Evolutionary conservation across 37 sponge, comb jelly and placozoan species (phyloP).

Genomic region (Aplysina aerophoba): DNA sequence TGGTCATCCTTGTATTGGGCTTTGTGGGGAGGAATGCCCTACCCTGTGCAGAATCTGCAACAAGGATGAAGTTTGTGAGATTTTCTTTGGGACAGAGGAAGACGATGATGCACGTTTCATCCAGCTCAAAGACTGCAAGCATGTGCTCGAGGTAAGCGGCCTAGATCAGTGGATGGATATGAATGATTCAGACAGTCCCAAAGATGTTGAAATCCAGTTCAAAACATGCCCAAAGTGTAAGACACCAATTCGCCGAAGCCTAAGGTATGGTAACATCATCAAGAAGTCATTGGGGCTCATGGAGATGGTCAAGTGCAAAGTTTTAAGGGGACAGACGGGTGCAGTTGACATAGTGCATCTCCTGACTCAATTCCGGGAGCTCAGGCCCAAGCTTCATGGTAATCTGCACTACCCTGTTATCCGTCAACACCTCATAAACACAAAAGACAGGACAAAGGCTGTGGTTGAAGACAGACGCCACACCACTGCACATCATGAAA

Average conservation of each 20-base stretch:
- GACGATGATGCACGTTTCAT: constrained; percentile 80
- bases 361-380: background rate
- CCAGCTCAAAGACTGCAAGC: constrained; percentile 78
- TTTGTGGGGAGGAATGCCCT: constrained; percentile 92
- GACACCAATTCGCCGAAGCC: constrained; percentile 59
- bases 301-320: constrained; percentile 62
- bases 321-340: background rate
- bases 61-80: constrained; percentile 61
- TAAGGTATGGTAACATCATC: constrained; percentile 84
- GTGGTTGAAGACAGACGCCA: no score
- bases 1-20: constrained; percentile 86
- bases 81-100: constrained; percentile 91
- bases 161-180: constrained; percentile 85
- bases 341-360: background rate
- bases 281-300: constrained; percentile 62
- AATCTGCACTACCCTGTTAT: background rate
- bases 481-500: background rate
- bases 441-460: background rate
- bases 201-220: constrained; percentile 50
- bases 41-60: constrained; percentile 68
- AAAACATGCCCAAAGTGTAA: constrained; percentile 85
- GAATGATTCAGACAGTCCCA: background rate
- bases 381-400: background rate
- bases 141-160: constrained; percentile 79
- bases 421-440: background rate